Evolutionary conservation across 1,140 invertebrate species (phyloP).

Genomic region (Augochlora pura): DNA sequence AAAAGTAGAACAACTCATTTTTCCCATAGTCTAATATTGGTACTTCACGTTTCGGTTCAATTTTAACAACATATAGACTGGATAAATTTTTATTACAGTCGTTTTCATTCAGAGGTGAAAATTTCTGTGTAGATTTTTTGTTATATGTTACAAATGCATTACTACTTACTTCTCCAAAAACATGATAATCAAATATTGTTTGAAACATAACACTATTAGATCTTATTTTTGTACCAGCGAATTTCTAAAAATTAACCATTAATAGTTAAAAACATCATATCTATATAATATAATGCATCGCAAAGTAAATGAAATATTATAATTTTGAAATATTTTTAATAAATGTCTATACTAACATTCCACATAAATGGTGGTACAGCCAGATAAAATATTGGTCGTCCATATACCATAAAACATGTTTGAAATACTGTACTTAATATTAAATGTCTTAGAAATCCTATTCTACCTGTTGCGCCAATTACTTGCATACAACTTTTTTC

Average conservation of each 20-base stretch:
- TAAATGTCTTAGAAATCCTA: slow-evolving; percentile 45
- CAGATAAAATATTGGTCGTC: slow-evolving; percentile 61
- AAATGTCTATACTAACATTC: slow-evolving; percentile 56
- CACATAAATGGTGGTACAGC: slow-evolving; percentile 53
- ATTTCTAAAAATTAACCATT: slow-evolving; percentile 10
- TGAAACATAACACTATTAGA: slow-evolving; percentile 58
- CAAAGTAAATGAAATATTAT: slow-evolving; percentile 2
- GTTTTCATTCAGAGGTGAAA: too few relatives aligned
- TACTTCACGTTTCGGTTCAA: slow-evolving; percentile 68
- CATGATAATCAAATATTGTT: slow-evolving; percentile 65
- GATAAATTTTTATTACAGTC: neutral
- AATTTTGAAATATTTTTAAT: neutral
- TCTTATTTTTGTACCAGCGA: neutral
- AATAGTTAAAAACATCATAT: slow-evolving; percentile 20
- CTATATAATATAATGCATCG: slow-evolving; percentile 48
- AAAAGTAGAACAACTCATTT: slow-evolving; percentile 69
- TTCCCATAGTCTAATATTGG: slow-evolving; percentile 38
- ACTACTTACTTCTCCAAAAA: slow-evolving; percentile 64
- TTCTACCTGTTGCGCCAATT: slow-evolving; percentile 38
- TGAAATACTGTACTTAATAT: slow-evolving; percentile 48
- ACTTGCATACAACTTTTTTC: slow-evolving; percentile 58
- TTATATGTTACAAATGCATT: slow-evolving; percentile 65
- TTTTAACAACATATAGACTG: slow-evolving; percentile 62
- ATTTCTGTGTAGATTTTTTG: too few relatives aligned
- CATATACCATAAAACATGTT: slow-evolving; percentile 48